Conservation (phyloP, 2,888 invertebrate genomes). For the Lithophane socia region DNA sequence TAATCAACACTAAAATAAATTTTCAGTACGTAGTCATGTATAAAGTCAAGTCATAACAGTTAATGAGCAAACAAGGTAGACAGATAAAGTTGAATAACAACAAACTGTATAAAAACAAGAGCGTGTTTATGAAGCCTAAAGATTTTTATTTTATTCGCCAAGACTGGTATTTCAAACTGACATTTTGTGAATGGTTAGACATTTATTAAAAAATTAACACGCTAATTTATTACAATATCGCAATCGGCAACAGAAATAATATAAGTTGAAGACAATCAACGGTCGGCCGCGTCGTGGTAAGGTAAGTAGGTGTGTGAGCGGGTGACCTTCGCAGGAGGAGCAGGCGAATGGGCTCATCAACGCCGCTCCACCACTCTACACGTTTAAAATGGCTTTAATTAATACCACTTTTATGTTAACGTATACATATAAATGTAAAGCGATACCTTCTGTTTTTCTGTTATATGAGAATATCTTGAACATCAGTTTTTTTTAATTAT, state of each 20-base stretch:
- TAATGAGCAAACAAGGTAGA: slow-evolving; percentile 46
- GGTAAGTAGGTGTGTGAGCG: slow-evolving; percentile 78
- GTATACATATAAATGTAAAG: slow-evolving; percentile 64
- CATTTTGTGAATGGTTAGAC: slow-evolving; percentile 22
- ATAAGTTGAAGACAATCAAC: slow-evolving; percentile 61
- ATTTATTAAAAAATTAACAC: slow-evolving; percentile 21
- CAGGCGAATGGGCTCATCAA: slow-evolving; percentile 85
- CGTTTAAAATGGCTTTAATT: slow-evolving; percentile 76
- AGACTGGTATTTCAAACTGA: slow-evolving; percentile 11
- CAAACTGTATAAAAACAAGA: slow-evolving; percentile 50
- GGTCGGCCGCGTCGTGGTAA: slow-evolving; percentile 66
- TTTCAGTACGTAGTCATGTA: slow-evolving; percentile 22
- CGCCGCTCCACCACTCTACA: slow-evolving; percentile 76
- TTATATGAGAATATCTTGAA: slow-evolving; percentile 61
- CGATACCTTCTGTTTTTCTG: slow-evolving; percentile 58
- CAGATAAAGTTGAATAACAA: slow-evolving; percentile 58
- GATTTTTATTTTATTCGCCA: slow-evolving; percentile 18
- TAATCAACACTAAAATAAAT: not conserved
- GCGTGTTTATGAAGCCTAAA: slow-evolving; percentile 25
- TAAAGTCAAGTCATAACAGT: slow-evolving; percentile 44
- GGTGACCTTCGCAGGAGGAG: slow-evolving; percentile 82
- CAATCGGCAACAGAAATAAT: slow-evolving; percentile 57
- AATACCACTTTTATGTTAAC: slow-evolving; percentile 73
- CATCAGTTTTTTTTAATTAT: slow-evolving; percentile 59
- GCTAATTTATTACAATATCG: slow-evolving; percentile 54